Evolutionary conservation across 2,113 vertebrate species (phyloP), one percentile per base, ranked within the genome.

Genomic region (Psephotus haematonotus): DNA sequence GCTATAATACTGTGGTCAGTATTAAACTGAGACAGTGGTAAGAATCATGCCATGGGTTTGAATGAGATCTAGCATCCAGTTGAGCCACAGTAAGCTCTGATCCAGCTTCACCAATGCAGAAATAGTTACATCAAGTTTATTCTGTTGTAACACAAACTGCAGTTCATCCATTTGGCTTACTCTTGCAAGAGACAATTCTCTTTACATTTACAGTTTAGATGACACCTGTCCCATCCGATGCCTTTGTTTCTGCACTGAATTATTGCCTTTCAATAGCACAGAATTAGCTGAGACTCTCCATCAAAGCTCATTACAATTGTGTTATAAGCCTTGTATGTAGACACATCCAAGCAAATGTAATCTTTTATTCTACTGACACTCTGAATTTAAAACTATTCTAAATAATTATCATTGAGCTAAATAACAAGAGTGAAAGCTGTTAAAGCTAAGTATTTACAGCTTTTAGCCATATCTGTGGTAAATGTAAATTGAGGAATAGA

Each of bases 221-320:
- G 47, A 37, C 49, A 77, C 70, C 41, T 47, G 89, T 85, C n/a
- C 25, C 35, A 65, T 44, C 1, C 1, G 41, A 80, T 44, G n/a
- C 60, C n/a, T 94, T 88, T 93, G 4, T 6, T 85, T 89, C 63
- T 85, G 13, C 28, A 46, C 24, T 70, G 37, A 94, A 80, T 91
- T 88, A 65, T 27, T 95, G 43, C 8, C 55, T 90, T 93, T 86
- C 76, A 67, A 46, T 46, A 74, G 22, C 82, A n/a, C 15, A 86
- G 89, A 88, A 93, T 86, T 88, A 95, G 52, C 35, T 67, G 78
- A 81, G 64, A 31, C 24, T 43, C 78, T 88, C 53, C 1, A 0
- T 81, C 86, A 93, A 86, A 93, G 50, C 55, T 94, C 80, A 74
- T 86, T 93, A 85, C 44, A 72, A n/a, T 13, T 90, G 46, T 69